Evolutionary conservation across 2,888 invertebrate genomes (phyloP).

Genomic region (Macrosiphum euphorbiae): DNA sequence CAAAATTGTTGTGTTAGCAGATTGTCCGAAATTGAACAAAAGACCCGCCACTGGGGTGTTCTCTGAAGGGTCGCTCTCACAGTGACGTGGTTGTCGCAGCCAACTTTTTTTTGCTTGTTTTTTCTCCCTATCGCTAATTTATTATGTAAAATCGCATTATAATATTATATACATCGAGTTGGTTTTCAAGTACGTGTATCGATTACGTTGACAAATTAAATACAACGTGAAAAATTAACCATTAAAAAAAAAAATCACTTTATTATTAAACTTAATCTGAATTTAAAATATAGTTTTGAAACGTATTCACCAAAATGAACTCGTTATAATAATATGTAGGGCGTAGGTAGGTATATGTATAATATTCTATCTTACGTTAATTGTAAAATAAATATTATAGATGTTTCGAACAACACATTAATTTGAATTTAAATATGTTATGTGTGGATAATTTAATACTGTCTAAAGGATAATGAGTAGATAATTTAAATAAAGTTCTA

Average conservation of each 20-base stretch:
- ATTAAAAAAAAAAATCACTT: slow-evolving; percentile 37
- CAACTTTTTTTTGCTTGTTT: slow-evolving; percentile 21
- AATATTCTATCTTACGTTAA: neutral
- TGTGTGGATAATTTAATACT: slow-evolving; percentile 52
- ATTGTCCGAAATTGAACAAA: slow-evolving; percentile 59
- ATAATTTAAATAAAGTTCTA: slow-evolving; percentile 60
- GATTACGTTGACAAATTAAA: slow-evolving; percentile 47
- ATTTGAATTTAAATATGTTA: slow-evolving; percentile 57
- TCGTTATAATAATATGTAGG: neutral
- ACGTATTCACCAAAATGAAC: neutral
- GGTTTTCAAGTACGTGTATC: slow-evolving; percentile 35
- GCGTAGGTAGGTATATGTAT: neutral
- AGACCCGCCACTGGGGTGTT: slow-evolving; percentile 25
- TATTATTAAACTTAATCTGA: neutral
- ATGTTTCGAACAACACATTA: slow-evolving; percentile 42
- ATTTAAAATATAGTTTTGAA: slow-evolving; percentile 1
- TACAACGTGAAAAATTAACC: slow-evolving; percentile 8
- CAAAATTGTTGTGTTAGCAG: slow-evolving; percentile 60
- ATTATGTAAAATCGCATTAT: slow-evolving; percentile 50
- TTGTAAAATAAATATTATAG: slow-evolving; percentile 15
- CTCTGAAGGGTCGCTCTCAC: slow-evolving; percentile 43
- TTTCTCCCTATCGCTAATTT: slow-evolving; percentile 42
- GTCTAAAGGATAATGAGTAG: slow-evolving; percentile 56
- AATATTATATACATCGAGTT: slow-evolving; percentile 9
- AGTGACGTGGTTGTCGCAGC: slow-evolving; percentile 19